Conservation (phyloP, 1,140 invertebrate species). For the Drosophila lowei region DNA sequence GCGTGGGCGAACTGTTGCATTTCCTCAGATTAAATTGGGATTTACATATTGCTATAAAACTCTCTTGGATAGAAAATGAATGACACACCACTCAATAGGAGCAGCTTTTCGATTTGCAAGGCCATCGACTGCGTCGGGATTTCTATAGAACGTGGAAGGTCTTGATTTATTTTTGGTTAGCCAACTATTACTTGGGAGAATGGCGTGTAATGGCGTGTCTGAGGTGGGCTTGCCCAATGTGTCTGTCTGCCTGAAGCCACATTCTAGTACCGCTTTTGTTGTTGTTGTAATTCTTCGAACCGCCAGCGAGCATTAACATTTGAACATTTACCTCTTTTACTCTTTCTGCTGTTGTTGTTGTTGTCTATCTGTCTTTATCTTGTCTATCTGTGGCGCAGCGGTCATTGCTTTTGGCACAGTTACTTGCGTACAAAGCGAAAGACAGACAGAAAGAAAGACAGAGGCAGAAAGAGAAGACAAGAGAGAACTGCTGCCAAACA, state of each 20-base stretch:
- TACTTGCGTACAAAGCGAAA: conserved; percentile 48
- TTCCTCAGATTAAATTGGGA: not conserved
- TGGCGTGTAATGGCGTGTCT: conserved; percentile 9
- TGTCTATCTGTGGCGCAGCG: conserved; percentile 40
- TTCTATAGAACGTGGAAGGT: no score
- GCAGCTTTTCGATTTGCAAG: no score
- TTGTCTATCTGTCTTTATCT: conserved; percentile 55
- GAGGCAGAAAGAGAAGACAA: conserved; percentile 22
- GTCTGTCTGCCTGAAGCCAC: conserved; percentile 56
- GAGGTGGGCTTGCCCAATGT: conserved; percentile 23
- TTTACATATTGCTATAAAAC: no score
- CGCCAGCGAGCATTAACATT: conserved; percentile 32
- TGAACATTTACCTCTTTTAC: conserved; percentile 4
- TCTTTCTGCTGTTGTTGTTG: conserved; percentile 20
- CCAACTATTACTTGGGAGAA: conserved; percentile 31
- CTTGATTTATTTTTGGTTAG: no score
- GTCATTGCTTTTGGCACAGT: conserved; percentile 69
- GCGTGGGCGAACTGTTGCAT: conserved; percentile 3
- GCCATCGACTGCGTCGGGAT: no score
- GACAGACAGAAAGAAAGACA: conserved; percentile 21
- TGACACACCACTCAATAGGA: no score
- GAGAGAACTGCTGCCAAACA: conserved; percentile 25
- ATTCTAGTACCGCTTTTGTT: conserved; percentile 46
- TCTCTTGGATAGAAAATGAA: no score
- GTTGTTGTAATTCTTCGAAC: conserved; percentile 7